phyloP scores from a whole-genome alignment of 2,113 vertebrate genomes.

The Taxidea taxus region DNA sequence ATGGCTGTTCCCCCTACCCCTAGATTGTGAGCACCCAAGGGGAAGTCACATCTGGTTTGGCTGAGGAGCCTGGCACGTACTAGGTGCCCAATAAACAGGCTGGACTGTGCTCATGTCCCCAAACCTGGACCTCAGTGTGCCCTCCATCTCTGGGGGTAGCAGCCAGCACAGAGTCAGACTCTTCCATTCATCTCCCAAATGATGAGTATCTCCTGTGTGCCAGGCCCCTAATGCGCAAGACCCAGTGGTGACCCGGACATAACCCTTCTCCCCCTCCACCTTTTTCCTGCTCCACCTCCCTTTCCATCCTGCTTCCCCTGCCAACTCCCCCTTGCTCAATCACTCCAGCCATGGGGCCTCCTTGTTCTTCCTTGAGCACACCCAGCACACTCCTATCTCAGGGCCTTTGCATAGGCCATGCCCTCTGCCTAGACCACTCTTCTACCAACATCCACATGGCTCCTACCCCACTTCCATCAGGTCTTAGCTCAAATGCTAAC shows the following conservation, averaged over 20 bases:
- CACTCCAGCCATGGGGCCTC: neutral
- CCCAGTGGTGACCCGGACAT: neutral
- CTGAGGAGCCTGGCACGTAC: neutral
- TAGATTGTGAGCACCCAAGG: neutral
- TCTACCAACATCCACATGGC: neutral
- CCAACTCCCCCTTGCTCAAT: neutral
- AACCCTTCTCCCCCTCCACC: neutral
- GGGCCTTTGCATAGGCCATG: neutral
- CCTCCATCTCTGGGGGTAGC: neutral
- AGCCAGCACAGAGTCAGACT: neutral
- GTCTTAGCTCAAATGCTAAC: neutral
- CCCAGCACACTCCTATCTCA: fast-evolving
- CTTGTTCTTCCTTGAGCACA: neutral
- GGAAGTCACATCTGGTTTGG: neutral
- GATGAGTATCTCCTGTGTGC: neutral
- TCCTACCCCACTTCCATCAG: neutral
- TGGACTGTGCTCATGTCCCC: neutral
- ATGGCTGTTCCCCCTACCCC: neutral
- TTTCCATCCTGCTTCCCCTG: neutral
- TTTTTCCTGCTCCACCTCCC: neutral
- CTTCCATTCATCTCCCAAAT: neutral
- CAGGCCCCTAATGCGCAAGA: neutral
- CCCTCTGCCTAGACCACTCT: neutral
- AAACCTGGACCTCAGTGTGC: too few species aligned
- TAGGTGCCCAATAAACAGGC: neutral